These are phyloP conservation scores for Gymnobelideus leadbeateri DNA, from an alignment of 2,113 vertebrate species.

Conservation along the genomic window DNA sequence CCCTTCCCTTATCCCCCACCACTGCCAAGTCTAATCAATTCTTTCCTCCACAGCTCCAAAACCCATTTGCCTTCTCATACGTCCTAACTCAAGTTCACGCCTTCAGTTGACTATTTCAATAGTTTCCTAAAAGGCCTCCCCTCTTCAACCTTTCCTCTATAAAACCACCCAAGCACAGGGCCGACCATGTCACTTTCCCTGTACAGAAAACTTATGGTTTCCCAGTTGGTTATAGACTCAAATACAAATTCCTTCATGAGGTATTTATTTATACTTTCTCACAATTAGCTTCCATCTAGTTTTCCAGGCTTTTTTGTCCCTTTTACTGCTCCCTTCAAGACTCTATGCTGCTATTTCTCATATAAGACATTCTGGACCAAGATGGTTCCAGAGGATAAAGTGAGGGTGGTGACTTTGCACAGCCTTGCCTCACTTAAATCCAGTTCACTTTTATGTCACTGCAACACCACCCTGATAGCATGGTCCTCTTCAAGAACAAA, in stretches of 20 bases:
- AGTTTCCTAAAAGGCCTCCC: neutral
- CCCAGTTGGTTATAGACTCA: neutral
- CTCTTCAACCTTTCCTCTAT: neutral
- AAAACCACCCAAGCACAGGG: neutral
- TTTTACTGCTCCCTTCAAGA: neutral
- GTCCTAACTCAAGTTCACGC: neutral
- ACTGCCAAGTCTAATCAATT: neutral
- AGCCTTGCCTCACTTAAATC: too few species aligned
- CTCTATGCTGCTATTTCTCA: neutral
- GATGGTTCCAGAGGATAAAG: too few species aligned
- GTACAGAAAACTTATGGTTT: neutral
- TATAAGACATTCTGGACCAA: neutral
- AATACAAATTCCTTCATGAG: neutral
- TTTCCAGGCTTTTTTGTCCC: neutral
- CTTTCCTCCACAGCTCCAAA: neutral
- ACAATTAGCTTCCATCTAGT: neutral
- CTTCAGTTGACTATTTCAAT: neutral
- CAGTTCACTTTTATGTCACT: too few species aligned
- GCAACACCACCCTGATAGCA: too few species aligned
- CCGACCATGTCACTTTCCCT: neutral
- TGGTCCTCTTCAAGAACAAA: too few species aligned
- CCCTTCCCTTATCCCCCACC: neutral
- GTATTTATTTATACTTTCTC: constrained; percentile 11
- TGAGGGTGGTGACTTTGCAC: too few species aligned
- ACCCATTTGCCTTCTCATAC: neutral